Evolutionary conservation across 1,140 invertebrate species (phyloP).

Genomic region (Rhizoglyphus robini): DNA sequence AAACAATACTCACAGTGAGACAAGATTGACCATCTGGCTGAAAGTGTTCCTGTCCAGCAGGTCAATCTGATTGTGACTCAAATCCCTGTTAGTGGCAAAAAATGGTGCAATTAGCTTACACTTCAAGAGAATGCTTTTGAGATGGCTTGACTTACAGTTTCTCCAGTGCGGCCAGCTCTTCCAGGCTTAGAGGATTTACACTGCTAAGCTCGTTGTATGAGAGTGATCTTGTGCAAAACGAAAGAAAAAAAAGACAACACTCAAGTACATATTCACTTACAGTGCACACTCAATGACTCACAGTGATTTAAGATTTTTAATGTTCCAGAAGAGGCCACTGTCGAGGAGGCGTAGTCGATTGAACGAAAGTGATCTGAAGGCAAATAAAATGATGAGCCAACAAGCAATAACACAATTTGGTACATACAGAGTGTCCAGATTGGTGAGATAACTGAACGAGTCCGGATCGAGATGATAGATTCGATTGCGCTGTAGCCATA

Average conservation of each 20-base stretch:
- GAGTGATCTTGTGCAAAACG: slow-evolving; percentile 14
- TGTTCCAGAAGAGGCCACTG: neutral
- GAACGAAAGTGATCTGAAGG: neutral
- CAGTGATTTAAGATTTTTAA: neutral
- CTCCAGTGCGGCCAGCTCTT: slow-evolving; percentile 12
- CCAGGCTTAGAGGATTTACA: slow-evolving; percentile 13
- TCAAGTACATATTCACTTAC: neutral
- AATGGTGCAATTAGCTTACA: slow-evolving; percentile 3
- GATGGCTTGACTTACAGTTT: slow-evolving; percentile 20
- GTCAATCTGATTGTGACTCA: slow-evolving; percentile 21
- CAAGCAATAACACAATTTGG: slow-evolving; percentile 1
- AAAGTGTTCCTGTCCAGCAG: slow-evolving; percentile 18
- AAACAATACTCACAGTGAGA: slow-evolving; percentile 25
- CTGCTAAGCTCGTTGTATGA: slow-evolving; percentile 10
- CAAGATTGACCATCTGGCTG: slow-evolving; percentile 13
- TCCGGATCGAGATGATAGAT: slow-evolving; percentile 19
- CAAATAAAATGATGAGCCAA: slow-evolving; percentile 4
- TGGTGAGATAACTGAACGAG: slow-evolving; percentile 24
- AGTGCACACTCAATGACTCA: too few relatives aligned
- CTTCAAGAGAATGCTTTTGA: neutral
- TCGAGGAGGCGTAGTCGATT: neutral
- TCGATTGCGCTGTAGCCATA: slow-evolving; percentile 21
- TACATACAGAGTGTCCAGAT: slow-evolving; percentile 29
- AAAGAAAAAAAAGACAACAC: slow-evolving; percentile 1
- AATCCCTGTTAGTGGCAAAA: slow-evolving; percentile 20